Evolutionary conservation across 2,797 vertebrate genomes (phyloP).

Genomic region (Mustela erminea): DNA sequence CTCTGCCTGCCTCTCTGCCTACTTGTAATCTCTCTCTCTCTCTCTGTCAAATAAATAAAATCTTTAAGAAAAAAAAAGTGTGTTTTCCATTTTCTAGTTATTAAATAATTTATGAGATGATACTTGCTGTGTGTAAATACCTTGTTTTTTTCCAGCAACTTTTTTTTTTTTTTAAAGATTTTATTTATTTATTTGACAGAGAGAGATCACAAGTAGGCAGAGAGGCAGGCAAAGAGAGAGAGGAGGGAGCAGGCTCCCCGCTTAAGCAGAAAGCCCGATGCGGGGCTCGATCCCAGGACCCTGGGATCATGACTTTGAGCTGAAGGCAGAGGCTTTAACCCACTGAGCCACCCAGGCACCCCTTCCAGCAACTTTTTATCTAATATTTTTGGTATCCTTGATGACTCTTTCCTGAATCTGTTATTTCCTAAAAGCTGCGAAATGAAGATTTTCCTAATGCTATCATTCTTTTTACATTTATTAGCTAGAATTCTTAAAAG

Average conservation of each 20-base stretch:
- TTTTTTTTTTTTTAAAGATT: not conserved
- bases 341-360: too few relatives aligned
- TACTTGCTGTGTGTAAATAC: not conserved
- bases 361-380: not conserved
- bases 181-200: too few relatives aligned
- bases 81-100: not conserved
- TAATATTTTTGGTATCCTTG: constrained; percentile 1
- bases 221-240: too few relatives aligned
- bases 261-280: too few relatives aligned
- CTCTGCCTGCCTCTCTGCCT: too few relatives aligned
- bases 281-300: too few relatives aligned
- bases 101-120: not conserved
- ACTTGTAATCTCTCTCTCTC: too few relatives aligned
- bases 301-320: too few relatives aligned
- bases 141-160: not conserved
- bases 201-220: too few relatives aligned
- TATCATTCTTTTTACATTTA: not conserved
- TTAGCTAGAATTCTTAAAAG: not conserved
- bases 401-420: not conserved
- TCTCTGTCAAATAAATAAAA: too few relatives aligned
- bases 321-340: too few relatives aligned
- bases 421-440: constrained; percentile 20
- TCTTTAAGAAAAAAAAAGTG: not conserved
- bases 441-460: constrained; percentile 34
- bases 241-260: too few relatives aligned